Evolutionary conservation across 1,140 invertebrate species (phyloP).

Genomic region (Stratiolaelaps scimitus): DNA sequence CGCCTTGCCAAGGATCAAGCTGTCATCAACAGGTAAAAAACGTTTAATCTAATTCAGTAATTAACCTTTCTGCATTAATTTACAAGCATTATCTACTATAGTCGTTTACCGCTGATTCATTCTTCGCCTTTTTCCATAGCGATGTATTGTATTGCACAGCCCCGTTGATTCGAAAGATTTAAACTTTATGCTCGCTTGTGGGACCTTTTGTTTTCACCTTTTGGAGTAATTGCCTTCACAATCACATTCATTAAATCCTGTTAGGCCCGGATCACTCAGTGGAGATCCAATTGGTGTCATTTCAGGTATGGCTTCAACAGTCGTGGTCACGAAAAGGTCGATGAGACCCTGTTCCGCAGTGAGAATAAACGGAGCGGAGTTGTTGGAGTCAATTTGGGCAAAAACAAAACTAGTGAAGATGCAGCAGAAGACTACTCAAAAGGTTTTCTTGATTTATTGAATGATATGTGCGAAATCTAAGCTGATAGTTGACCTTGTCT

Average conservation of each 20-base stretch:
- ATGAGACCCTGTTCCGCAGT: constrained; percentile 46
- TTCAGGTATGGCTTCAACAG: constrained; percentile 83
- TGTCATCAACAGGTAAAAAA: constrained; percentile 78
- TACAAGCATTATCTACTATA: neutral
- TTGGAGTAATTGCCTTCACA: too few species aligned
- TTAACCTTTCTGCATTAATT: constrained; percentile 5
- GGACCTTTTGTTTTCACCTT: too few species aligned
- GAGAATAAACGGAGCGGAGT: constrained; percentile 19
- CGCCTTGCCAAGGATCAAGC: constrained; percentile 67
- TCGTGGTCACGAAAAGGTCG: constrained; percentile 66
- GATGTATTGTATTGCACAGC: too few species aligned
- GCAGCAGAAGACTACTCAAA: constrained; percentile 60
- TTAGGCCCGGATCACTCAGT: too few species aligned
- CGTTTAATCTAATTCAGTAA: neutral
- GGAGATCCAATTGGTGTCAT: constrained; percentile 6
- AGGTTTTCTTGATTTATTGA: too few species aligned
- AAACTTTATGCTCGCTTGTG: too few species aligned
- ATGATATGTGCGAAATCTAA: too few species aligned
- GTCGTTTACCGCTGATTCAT: too few species aligned
- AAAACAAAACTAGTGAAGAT: constrained; percentile 72
- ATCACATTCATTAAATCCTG: too few species aligned
- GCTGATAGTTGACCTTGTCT: too few species aligned
- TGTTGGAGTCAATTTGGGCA: constrained; percentile 84
- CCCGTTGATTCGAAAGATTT: too few species aligned
- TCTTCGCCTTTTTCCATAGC: too few species aligned